Base-by-base conservation (phyloP, 2,113 vertebrate species). In the Mola mola region DNA sequence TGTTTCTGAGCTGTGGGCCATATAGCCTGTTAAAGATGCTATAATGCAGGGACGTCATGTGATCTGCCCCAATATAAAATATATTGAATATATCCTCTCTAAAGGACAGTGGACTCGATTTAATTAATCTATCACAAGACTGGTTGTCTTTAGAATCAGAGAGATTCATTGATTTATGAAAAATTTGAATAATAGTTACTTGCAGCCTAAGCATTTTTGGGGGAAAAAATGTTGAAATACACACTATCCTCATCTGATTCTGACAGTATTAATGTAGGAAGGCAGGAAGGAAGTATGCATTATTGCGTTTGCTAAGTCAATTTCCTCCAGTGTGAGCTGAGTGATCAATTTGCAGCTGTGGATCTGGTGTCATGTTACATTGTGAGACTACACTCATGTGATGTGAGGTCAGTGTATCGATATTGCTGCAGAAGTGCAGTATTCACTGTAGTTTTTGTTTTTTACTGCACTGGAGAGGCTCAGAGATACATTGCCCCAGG, bases 201-300 rank as follows among this genome's bases (percentile, higher is more conserved):
- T n/a, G n/a, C n/a, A n/a, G n/a, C n/a, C n/a, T n/a, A n/a, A n/a
- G n/a, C n/a, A n/a, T n/a, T n/a, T n/a, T n/a, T n/a, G n/a, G n/a
- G n/a, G n/a, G n/a, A 28, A 51, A 50, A 55, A 51, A 69, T 13
- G 20, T 19, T 49, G 31, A 62, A 56, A 60, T 20, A 16, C 34
- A 66, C 46, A 13, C 22, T 19, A 33, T 73, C 42, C 41, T 72
- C 50, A 73, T 85, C 72, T 80, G 66, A 80, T 64, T 80, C 69
- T 79, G 68, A 83, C 60, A 37, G 38, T 57, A 46, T 64, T 79
- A 60, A 75, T 66, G 38, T 29, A 7, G 15, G 21, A 12, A 81
- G 71, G 67, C 60, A 66, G 66, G 48, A 65, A 81, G 84, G 85
- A 84, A 87, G 83, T 74, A 86, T 72, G 83, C 75, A 75, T 80